Conservation (phyloP, 92 coral and sea anemone genomes). For the Porites cylindrica region DNA sequence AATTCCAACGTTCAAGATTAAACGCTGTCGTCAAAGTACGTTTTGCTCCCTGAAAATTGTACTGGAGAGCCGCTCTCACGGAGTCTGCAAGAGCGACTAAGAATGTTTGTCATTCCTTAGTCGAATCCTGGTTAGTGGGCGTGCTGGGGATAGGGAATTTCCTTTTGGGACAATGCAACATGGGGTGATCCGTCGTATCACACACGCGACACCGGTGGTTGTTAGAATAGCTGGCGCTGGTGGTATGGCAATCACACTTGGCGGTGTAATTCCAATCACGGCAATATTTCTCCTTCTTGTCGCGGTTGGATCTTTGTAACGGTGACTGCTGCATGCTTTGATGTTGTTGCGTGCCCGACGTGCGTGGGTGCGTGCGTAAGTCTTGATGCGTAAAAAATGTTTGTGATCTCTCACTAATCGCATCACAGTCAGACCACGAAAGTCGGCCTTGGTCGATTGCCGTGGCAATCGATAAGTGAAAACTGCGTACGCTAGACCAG, state of each 20-base stretch:
- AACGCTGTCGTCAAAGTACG: background rate
- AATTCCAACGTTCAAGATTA: background rate
- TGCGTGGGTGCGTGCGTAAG: slow-evolving; percentile 11
- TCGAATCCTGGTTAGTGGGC: background rate
- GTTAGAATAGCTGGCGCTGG: background rate
- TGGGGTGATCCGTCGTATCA: too few relatives aligned
- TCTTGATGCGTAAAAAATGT: slow-evolving; percentile 56
- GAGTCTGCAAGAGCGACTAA: slow-evolving; percentile 32
- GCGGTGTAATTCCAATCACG: too few relatives aligned
- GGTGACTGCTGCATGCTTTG: background rate
- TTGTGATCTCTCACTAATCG: slow-evolving; percentile 26
- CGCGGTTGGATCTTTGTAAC: background rate
- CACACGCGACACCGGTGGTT: background rate
- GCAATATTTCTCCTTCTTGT: background rate
- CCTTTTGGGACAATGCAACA: slow-evolving; percentile 25
- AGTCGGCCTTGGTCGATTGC: slow-evolving; percentile 56
- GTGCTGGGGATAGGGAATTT: slow-evolving; percentile 37
- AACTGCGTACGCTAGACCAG: slow-evolving; percentile 48
- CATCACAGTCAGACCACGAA: slow-evolving; percentile 8
- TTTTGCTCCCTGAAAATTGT: background rate
- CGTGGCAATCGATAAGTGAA: slow-evolving; percentile 27
- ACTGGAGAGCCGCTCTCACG: background rate
- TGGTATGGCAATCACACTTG: background rate
- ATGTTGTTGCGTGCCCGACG: too few relatives aligned
- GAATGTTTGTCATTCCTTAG: background rate